Percentiles rank a stretch among this genome's conserved stretches.
These are phyloP conservation scores for Micronycteris hirsuta DNA, from an alignment of 2,113 vertebrate species.

Conservation along the genomic window DNA sequence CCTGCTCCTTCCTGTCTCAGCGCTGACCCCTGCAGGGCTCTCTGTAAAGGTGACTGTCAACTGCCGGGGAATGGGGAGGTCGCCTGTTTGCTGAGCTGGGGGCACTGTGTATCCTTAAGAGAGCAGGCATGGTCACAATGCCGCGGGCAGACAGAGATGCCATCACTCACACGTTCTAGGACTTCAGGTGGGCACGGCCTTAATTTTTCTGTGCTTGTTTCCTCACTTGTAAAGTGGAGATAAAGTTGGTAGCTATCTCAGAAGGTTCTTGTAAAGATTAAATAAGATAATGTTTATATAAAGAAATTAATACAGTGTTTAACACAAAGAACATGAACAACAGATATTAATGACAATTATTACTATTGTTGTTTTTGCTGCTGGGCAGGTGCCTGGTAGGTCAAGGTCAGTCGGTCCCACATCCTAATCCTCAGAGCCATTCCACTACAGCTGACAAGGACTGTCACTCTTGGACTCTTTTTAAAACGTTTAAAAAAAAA, in stretches of 20 bases:
- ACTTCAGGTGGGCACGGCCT: background rate
- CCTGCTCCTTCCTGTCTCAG: background rate
- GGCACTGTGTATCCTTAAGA: too few relatives aligned
- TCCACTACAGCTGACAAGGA: background rate
- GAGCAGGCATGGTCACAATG: background rate
- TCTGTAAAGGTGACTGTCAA: background rate
- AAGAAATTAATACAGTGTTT: background rate
- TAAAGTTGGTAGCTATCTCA: background rate
- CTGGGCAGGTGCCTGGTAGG: background rate
- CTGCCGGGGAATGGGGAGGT: background rate
- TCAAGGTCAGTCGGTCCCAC: background rate
- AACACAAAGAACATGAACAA: background rate
- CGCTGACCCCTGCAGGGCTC: background rate
- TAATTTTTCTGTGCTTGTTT: background rate
- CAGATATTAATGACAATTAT: background rate
- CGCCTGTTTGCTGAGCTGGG: accelerated
- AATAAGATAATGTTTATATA: background rate
- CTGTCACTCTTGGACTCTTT: background rate
- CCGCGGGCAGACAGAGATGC: background rate
- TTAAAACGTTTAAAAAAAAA: too few relatives aligned
- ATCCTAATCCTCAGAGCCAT: background rate
- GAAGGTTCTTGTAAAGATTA: background rate
- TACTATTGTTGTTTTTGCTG: background rate
- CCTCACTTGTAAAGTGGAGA: background rate
- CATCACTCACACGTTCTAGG: background rate